phyloP scores from a whole-genome alignment of 2,113 vertebrate species.

The Oryzias celebensis region DNA sequence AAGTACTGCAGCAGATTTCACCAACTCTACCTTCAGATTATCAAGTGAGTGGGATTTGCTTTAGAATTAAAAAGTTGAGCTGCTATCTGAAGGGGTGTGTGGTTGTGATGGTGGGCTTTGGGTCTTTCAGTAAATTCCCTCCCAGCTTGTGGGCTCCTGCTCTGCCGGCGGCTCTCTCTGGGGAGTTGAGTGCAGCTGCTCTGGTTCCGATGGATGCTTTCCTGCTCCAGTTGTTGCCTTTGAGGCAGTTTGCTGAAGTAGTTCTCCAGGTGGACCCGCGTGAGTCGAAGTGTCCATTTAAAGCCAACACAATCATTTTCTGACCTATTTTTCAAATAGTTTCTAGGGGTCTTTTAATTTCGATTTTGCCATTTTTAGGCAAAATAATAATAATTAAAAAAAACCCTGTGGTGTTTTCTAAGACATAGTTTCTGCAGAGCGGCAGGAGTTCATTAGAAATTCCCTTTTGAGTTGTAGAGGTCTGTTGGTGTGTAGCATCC shows the following conservation, averaged over 20 bases:
- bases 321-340: too few relatives aligned
- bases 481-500: too few relatives aligned
- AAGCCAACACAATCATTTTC: not conserved
- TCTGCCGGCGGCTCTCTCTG: conserved; percentile 70
- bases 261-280: conserved; percentile 79
- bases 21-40: conserved; percentile 86
- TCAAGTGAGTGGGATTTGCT: conserved; percentile 76
- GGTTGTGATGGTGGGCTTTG: too few relatives aligned
- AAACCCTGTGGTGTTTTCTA: too few relatives aligned
- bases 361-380: too few relatives aligned
- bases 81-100: not conserved
- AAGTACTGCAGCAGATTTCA: conserved; percentile 81
- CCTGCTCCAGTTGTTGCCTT: conserved; percentile 82
- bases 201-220: conserved; percentile 85
- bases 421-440: too few relatives aligned
- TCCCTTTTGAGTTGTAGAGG: too few relatives aligned
- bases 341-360: too few relatives aligned
- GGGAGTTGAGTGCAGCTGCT: conserved; percentile 83
- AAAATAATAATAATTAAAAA: too few relatives aligned
- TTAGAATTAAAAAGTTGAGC: not conserved
- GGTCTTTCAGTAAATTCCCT: conserved; percentile 82
- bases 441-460: too few relatives aligned
- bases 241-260: conserved; percentile 80
- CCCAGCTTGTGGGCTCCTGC: conserved; percentile 80
- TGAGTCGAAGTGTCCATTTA: conserved; percentile 60